Percentiles rank a stretch among this genome's conserved stretches.
Conservation (phyloP, 2,888 invertebrate species). For the Sussaba pulchella region DNA sequence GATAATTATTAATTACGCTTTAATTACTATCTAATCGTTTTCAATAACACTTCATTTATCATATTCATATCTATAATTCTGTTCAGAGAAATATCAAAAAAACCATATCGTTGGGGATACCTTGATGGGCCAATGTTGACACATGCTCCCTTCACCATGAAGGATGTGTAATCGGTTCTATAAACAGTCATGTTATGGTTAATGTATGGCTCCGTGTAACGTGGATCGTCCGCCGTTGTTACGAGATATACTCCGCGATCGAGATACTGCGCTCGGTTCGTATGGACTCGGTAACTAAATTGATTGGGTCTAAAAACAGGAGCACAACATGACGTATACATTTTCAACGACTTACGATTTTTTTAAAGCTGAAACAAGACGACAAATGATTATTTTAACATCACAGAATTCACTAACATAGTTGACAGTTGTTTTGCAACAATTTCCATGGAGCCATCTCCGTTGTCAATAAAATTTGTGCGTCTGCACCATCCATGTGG, state of each 20-base stretch:
- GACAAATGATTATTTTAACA: no score
- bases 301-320: neutral
- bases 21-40: no score
- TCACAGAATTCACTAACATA: neutral
- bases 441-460: neutral
- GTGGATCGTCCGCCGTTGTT: neutral
- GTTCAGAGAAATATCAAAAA: no score
- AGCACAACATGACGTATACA: neutral
- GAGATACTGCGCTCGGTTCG: neutral
- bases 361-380: no score
- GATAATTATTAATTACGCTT: no score
- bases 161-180: constrained; percentile 30
- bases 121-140: constrained; percentile 1
- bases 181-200: neutral
- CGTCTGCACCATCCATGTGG: constrained; percentile 20
- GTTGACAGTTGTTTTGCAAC: neutral
- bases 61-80: no score
- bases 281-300: neutral
- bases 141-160: neutral
- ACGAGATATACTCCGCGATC: neutral
- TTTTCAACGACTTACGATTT: no score
- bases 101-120: no score
- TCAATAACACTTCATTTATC: no score
- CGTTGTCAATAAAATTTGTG: neutral
- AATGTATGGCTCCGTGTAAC: no score